Conservation (phyloP, 1,140 invertebrate species). For the Leguminivora glycinivorella region DNA sequence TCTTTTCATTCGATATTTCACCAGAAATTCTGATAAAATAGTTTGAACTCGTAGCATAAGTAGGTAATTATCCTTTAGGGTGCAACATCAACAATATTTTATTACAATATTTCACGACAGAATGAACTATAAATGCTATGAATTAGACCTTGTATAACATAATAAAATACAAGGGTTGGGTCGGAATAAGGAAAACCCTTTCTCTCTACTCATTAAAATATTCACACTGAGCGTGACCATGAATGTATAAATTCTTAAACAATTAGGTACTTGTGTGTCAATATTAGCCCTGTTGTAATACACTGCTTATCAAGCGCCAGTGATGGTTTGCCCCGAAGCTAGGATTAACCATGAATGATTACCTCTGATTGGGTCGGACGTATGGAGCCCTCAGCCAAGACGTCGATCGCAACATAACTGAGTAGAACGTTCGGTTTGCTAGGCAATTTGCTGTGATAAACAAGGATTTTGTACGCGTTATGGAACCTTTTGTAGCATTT, state of each 20-base stretch:
- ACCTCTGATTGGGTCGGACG: conserved; percentile 19
- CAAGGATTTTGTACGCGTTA: neutral
- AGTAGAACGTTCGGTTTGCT: neutral
- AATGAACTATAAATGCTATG: neutral
- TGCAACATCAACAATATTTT: no score
- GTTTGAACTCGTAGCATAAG: no score
- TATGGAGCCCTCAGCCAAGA: neutral
- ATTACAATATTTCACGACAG: no score
- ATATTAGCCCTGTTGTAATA: conserved; percentile 8
- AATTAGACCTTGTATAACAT: neutral
- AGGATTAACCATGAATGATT: conserved; percentile 26
- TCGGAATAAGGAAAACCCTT: neutral
- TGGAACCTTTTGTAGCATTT: neutral
- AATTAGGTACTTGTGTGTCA: conserved; percentile 5
- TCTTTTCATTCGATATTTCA: no score
- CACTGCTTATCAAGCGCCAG: neutral
- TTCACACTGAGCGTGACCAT: neutral
- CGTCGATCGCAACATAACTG: neutral
- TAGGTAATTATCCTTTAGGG: no score
- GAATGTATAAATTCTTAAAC: conserved; percentile 9
- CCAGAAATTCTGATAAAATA: no score
- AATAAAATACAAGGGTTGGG: neutral
- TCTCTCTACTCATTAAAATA: neutral
- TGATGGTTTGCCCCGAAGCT: neutral
- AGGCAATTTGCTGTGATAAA: neutral